Evolutionary conservation across 2,797 vertebrate species (phyloP), one percentile per base, ranked within the genome.

Genomic region (Lithobates sylvaticus): DNA sequence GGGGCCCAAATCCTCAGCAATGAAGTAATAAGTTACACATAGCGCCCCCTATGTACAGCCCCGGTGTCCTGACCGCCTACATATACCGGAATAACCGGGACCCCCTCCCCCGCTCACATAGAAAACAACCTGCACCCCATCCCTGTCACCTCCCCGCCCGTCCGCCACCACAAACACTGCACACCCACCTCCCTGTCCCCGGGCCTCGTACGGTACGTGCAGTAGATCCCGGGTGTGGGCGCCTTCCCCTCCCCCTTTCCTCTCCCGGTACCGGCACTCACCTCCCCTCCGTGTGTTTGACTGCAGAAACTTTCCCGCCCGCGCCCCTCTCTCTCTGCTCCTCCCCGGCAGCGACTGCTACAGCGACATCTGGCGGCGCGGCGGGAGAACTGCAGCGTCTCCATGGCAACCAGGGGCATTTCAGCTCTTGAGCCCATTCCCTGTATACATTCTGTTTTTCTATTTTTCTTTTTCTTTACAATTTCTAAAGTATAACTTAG

Each of bases 241-340:
- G 58, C 32, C 23, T 6, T 3, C 61, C 34, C 8, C 0, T 6
- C 36, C 8, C 36, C 39, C 7, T 36, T 36, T 36, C 39, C 39
- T 9, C 39, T 47, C 44, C 34, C 64, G 77, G 26, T 4, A 69
- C 16, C 78, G 44, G 44, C 1, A 72, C 78, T 81, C 16, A 81
- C 81, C 72, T 76, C 73, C 42, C 5, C 15, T 15, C 34, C 21
- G 27, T 21, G 29, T 34, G n/a, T 74, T 74, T 74, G 32, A 69
- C 47, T 76, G 29, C 23, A 44, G 23, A n/a, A 58, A 50, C n/a
- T 84, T 84, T 84, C 83, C 83, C 83, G 83, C 83, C 67, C 83
- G 83, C 83, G 83, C 76, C 32, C 47, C 44, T 54, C 47, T 39
- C 47, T 39, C 68, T 5, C 10, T 21, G 15, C 61, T 50, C 32